A percentile compares a stretch with the other conserved stretches of the same genome.
phyloP scores from a whole-genome alignment of 2,797 vertebrate genomes.

The Pogoniulus pusillus region DNA sequence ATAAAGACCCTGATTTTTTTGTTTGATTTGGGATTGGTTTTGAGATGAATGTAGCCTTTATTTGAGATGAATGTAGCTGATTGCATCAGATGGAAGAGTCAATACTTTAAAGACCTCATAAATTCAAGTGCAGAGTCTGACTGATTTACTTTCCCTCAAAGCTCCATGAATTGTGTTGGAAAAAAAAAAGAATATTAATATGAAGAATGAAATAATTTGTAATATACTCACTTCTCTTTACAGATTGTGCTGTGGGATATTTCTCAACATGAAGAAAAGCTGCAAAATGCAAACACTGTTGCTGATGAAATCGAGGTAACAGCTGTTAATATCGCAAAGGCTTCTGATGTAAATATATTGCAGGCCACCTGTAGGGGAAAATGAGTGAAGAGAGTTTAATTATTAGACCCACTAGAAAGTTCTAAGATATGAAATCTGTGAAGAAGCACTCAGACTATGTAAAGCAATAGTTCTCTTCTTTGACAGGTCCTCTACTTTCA shows the following conservation, averaged over 20 bases:
- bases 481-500: not conserved
- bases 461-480: not conserved
- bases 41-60: not conserved
- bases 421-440: not conserved
- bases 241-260: constrained; percentile 93
- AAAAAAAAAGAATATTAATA: not conserved
- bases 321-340: constrained; percentile 30
- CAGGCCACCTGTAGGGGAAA: not conserved
- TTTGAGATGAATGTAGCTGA: not conserved
- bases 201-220: not conserved
- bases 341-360: not conserved
- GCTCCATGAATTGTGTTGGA: not conserved
- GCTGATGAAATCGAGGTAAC: constrained; percentile 35
- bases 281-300: constrained; percentile 72
- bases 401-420: not conserved
- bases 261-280: constrained; percentile 75
- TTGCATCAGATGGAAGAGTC: not conserved
- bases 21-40: too few species aligned
- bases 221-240: not conserved
- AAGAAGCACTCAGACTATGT: not conserved
- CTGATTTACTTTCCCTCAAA: not conserved
- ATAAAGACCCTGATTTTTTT: not conserved
- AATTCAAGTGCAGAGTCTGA: not conserved
- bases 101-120: not conserved
- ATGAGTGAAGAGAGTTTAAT: not conserved